Conservation (phyloP, 2,888 invertebrate species). For the Empis stercorea region DNA sequence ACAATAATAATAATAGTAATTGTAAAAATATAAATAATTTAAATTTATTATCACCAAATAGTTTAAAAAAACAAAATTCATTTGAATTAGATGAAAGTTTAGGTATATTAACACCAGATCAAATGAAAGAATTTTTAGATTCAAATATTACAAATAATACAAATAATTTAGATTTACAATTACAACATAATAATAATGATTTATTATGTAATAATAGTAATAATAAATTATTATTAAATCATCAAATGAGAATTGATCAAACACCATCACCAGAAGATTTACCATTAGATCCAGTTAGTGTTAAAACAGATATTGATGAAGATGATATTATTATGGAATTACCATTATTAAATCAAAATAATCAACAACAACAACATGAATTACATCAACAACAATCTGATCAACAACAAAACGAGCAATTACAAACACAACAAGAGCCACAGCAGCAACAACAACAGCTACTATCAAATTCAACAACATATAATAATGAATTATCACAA, state of each 20-base stretch:
- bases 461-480: not conserved
- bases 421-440: not conserved
- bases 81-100: constrained; percentile 70
- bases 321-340: constrained; percentile 34
- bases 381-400: constrained; percentile 8
- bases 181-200: constrained; percentile 38
- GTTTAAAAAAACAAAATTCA: constrained; percentile 55
- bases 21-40: not conserved
- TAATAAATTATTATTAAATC: constrained; percentile 38
- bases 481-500: constrained; percentile 40
- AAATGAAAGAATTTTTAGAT: constrained; percentile 65
- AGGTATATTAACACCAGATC: constrained; percentile 78
- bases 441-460: not conserved
- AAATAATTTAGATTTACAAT: constrained; percentile 45
- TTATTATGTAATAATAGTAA: constrained; percentile 35
- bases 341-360: constrained; percentile 7
- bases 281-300: constrained; percentile 62
- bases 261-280: constrained; percentile 78
- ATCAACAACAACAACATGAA: constrained; percentile 7
- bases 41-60: constrained; percentile 7
- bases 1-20: not conserved
- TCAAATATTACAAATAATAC: constrained; percentile 47
- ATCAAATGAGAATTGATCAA: constrained; percentile 49
- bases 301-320: constrained; percentile 43
- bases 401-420: not conserved